A percentile compares a stretch with the other conserved stretches of the same genome.
Evolutionary conservation across 2,113 vertebrate genomes (phyloP).

Genomic region (Vidua chalybeata): DNA sequence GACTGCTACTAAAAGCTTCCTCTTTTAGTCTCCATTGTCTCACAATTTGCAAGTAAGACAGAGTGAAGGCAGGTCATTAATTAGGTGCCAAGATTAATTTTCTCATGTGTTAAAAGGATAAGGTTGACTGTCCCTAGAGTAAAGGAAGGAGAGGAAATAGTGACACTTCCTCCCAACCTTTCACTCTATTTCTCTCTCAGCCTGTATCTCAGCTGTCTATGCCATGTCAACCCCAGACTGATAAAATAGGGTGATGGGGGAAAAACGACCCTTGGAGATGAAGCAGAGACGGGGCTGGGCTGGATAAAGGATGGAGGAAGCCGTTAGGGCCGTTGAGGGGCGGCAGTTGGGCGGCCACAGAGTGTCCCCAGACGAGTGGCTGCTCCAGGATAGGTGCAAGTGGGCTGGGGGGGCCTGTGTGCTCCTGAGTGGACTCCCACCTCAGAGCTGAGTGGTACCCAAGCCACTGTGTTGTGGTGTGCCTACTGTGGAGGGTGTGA

Average conservation of each 20-base stretch:
- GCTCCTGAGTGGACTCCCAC: not conserved
- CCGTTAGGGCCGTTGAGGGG: not conserved
- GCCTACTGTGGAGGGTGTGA: not conserved
- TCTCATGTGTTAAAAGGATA: not conserved
- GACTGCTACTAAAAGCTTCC: not conserved
- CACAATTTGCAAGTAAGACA: not conserved
- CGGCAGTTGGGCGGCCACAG: fast-evolving
- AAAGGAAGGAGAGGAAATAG: not conserved
- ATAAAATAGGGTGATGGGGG: not conserved
- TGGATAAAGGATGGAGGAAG: fast-evolving
- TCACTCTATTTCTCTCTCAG: too few species aligned
- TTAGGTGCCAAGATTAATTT: not conserved
- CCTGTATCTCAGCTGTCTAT: fast-evolving
- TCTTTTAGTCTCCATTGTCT: fast-evolving
- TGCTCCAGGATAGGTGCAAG: fast-evolving
- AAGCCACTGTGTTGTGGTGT: fast-evolving
- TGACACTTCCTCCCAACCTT: fast-evolving
- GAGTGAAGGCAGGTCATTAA: not conserved
- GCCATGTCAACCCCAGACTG: not conserved
- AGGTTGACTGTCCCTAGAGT: not conserved
- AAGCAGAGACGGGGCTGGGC: fast-evolving
- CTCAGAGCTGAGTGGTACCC: not conserved
- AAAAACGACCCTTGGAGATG: fast-evolving
- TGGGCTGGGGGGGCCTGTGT: not conserved
- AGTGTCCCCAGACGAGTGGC: fast-evolving